Evolutionary conservation across 2,888 invertebrate species (phyloP).

Genomic region (Helicoverpa assulta): DNA sequence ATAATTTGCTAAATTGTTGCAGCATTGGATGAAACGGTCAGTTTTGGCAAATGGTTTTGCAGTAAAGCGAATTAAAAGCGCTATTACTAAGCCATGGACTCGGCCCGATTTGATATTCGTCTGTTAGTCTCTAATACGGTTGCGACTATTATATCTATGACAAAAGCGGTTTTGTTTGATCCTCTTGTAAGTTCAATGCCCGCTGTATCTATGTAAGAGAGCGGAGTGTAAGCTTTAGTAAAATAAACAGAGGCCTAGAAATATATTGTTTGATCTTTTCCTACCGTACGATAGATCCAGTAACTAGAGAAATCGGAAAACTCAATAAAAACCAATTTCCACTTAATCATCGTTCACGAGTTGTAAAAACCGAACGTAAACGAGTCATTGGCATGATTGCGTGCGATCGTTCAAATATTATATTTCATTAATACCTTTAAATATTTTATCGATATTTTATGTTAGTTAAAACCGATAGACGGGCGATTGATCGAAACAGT

Average conservation of each 20-base stretch:
- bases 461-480: constrained; percentile 51
- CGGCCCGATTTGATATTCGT: background rate
- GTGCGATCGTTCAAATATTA: constrained; percentile 31
- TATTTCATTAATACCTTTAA: constrained; percentile 43
- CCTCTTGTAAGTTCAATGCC: background rate
- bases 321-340: background rate
- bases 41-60: constrained; percentile 7
- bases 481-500: constrained; percentile 45
- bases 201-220: background rate
- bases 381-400: constrained; percentile 24
- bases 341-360: constrained; percentile 21
- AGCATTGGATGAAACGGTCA: constrained; percentile 5
- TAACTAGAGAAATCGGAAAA: background rate
- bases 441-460: constrained; percentile 48
- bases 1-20: constrained; percentile 29
- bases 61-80: background rate
- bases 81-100: background rate
- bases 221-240: no score
- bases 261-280: background rate
- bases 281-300: background rate
- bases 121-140: background rate
- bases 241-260: no score
- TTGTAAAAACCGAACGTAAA: constrained; percentile 43
- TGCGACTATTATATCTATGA: background rate
- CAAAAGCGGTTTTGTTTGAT: background rate